Percentiles rank a stretch among this genome's conserved stretches.
phyloP scores from a whole-genome alignment of 2,113 vertebrate species.

The Condylura cristata region DNA sequence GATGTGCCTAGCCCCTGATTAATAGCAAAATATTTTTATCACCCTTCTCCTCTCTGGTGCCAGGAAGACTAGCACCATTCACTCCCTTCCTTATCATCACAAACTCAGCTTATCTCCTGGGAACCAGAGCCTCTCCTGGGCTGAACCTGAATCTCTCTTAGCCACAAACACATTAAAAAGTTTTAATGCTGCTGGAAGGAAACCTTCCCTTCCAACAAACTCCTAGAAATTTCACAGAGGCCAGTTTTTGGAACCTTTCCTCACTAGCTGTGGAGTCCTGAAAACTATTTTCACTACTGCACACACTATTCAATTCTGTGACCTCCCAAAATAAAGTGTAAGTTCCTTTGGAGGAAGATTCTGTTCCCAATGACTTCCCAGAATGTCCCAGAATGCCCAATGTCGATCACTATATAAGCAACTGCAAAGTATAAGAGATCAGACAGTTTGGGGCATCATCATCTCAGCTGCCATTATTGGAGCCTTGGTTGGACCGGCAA shows the following conservation, averaged over 20 bases:
- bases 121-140: constrained; percentile 50
- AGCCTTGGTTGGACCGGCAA: background rate
- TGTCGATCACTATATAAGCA: background rate
- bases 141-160: constrained; percentile 6
- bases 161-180: background rate
- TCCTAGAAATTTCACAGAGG: background rate
- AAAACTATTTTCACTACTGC: background rate
- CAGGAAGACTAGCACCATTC: constrained; percentile 56
- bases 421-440: background rate
- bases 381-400: background rate
- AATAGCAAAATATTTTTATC: constrained; percentile 37
- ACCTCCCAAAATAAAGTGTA: background rate
- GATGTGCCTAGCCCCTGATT: background rate
- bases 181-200: background rate
- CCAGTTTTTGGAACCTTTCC: background rate
- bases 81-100: constrained; percentile 67
- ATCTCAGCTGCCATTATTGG: background rate
- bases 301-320: background rate
- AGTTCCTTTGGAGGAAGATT: background rate
- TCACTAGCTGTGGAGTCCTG: background rate
- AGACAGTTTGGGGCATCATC: background rate
- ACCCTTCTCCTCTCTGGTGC: constrained; percentile 63
- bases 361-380: background rate
- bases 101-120: constrained; percentile 66
- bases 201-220: background rate